Evolutionary conservation across 92 coral and sea anemone genomes (phyloP), one percentile per base, ranked within the genome.

Genomic region (Plumapathes pennacea): DNA sequence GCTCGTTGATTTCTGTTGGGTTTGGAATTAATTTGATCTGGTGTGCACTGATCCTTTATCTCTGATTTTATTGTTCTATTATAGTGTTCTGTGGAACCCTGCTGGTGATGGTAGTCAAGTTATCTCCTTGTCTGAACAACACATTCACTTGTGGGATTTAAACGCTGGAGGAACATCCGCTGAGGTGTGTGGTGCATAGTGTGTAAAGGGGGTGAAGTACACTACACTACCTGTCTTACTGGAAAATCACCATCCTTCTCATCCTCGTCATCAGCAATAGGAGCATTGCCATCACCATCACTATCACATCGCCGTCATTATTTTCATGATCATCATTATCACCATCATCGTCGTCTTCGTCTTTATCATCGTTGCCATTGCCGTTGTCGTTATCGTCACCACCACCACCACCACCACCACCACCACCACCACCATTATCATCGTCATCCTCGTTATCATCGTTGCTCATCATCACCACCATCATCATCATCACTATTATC

Each of bases 41-140:
- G n/a, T 25, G 56, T 3, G 5, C 32, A 4, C 56, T 18, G 8
- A 18, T 6, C 25, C 32, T 18, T 49, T 25, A 13, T 50, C 47
- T 52, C 1, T 10, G 10, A 25, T 22, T 26, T 13, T 12, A 25
- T 9, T 14, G 2, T 8, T n/a, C 2, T 50, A 21, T 47, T 64
- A 13, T 50, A 92, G 98, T 69, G 85, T 92, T 2, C 37, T 92
- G 25, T 92, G 98, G 98, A 92, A 92, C 58, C 98, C 98, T 1
- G 80, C 98, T 45, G 98, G 98, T 14, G 88, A 92, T 88, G 98
- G 98, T 2, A 61, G 72, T 15, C 96, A 88, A 60, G 85, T 92
- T 25, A 63, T 92, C 10, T 74, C 98, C n/a, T 75, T 92, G 15
- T 88, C 96, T 27, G 98, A 92, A 36, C 98, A 88, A 32, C 96